Conservation (phyloP, 2,797 vertebrate genomes). For the Sebastiscus albofasciatus region DNA sequence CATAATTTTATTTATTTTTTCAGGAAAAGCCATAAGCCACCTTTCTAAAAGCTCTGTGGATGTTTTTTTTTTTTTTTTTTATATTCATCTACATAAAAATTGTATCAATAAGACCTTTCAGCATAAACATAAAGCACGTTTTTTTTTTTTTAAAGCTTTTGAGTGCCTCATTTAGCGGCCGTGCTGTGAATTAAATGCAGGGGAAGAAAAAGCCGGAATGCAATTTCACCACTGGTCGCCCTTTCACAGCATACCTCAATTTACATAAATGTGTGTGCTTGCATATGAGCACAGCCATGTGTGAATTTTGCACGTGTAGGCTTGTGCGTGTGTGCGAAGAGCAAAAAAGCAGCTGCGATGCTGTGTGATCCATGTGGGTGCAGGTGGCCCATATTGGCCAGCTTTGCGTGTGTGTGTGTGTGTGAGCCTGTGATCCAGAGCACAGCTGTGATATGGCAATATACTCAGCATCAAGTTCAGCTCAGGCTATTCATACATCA, state of each 20-base stretch:
- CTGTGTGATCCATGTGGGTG: conserved; percentile 15
- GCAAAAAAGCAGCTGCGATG: conserved; percentile 29
- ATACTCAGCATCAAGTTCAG: conserved; percentile 41
- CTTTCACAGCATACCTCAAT: conserved; percentile 28
- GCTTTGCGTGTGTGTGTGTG: conserved; percentile 6
- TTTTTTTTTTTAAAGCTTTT: not conserved
- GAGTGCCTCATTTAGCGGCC: conserved; percentile 28
- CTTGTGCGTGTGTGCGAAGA: not conserved
- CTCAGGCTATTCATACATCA: conserved; percentile 50
- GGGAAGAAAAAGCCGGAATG: conserved; percentile 10
- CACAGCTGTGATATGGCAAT: conserved; percentile 48
- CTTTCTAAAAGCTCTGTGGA: no score
- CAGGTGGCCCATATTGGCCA: conserved; percentile 39
- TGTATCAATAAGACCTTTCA: no score
- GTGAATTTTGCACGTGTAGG: not conserved
- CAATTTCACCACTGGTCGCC: conserved; percentile 17
- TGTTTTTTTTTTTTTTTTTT: no score
- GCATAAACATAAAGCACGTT: not conserved
- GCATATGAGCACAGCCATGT: not conserved
- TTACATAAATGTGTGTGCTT: conserved; percentile 6
- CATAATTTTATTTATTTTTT: no score
- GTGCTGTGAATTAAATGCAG: conserved; percentile 31
- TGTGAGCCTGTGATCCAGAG: conserved; percentile 12
- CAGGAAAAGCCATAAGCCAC: no score
- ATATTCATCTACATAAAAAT: no score